phyloP scores from a whole-genome alignment of 2,797 vertebrate species.

The Helostoma temminkii region DNA sequence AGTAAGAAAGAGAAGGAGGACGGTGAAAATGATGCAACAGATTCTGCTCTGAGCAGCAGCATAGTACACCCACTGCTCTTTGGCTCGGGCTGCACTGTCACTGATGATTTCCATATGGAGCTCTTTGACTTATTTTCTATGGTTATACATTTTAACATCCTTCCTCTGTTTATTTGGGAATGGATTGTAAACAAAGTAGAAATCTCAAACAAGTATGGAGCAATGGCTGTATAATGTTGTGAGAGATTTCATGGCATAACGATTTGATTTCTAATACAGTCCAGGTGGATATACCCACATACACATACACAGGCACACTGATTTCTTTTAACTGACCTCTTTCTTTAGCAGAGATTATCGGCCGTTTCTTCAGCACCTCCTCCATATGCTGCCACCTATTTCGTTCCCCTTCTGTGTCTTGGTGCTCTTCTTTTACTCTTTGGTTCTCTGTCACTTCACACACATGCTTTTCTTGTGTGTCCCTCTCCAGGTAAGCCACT shows the following conservation, averaged over 20 bases:
- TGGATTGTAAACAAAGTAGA: slow-evolving; percentile 62
- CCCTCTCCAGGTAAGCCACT: slow-evolving; percentile 44
- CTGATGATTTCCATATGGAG: slow-evolving; percentile 76
- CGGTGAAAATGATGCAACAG: slow-evolving; percentile 62
- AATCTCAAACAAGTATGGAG: slow-evolving; percentile 55
- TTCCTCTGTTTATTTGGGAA: slow-evolving; percentile 66
- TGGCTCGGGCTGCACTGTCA: slow-evolving; percentile 43
- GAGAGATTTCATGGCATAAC: slow-evolving; percentile 44
- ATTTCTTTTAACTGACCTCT: slow-evolving; percentile 78
- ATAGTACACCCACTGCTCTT: slow-evolving; percentile 44
- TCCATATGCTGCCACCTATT: slow-evolving; percentile 69
- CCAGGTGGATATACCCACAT: slow-evolving; percentile 56
- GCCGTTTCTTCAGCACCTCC: slow-evolving; percentile 78
- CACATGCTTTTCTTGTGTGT: slow-evolving; percentile 46
- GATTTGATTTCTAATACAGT: slow-evolving; percentile 46
- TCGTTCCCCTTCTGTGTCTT: slow-evolving; percentile 13
- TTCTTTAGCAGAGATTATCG: slow-evolving; percentile 84
- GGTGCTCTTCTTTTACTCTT: slow-evolving; percentile 33
- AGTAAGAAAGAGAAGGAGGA: slow-evolving; percentile 13
- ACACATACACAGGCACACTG: slow-evolving; percentile 30
- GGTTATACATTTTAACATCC: slow-evolving; percentile 69
- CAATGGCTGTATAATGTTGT: slow-evolving; percentile 39
- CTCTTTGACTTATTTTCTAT: slow-evolving; percentile 73
- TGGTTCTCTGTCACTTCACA: slow-evolving; percentile 46
- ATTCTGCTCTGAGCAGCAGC: slow-evolving; percentile 26